Evolutionary conservation across 1,140 invertebrate genomes (phyloP), one percentile per base, ranked within the genome.

Genomic region (Trichonephila clavata): DNA sequence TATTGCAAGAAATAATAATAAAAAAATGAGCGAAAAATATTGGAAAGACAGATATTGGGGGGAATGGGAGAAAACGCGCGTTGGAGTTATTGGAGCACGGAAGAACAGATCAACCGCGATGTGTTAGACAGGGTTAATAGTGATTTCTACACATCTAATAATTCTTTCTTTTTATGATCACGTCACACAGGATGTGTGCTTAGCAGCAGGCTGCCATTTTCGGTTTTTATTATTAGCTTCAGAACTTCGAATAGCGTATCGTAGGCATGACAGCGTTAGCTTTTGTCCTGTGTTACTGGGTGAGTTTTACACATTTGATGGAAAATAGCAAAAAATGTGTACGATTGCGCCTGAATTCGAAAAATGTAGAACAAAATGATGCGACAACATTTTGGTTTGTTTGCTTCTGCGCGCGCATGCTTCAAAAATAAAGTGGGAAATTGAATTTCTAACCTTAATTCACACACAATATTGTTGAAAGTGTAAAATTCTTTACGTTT

Each of bases 171-270:
- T 77, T 77, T 77, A 77, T 77, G 71, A 61, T 61, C 59, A 61
- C 84, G 84, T 86, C 84, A 86, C 59, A 60, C 84, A 86, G 84
- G 84, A 86, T 86, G 84, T 86, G 84, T 60, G 59, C 59, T 32
- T 32, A 32, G 84, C 83, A 60, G 59, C 59, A 60, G 57, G 16
- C 84, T 86, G 84, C 84, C 84, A 86, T 86, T 86, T 86, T 86
- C 27, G 27, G 7, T 84, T 84, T 57, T 84, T 84, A 77, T 77
- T 77, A 77, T 77, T 77, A 77, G 71, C 71, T 27, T 39, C 71
- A 77, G 71, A 77, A 77, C 71, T 77, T 16, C 24, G 27, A 16
- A 13, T 18, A 77, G 71, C 71, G 71, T 27, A 32, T 77, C 27
- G 71, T 77, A 77, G 71, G 71, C 71, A 77, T 77, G 71, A 77